Base-by-base conservation (phyloP, 2,797 vertebrate species). In the Erpetoichthys calabaricus region DNA sequence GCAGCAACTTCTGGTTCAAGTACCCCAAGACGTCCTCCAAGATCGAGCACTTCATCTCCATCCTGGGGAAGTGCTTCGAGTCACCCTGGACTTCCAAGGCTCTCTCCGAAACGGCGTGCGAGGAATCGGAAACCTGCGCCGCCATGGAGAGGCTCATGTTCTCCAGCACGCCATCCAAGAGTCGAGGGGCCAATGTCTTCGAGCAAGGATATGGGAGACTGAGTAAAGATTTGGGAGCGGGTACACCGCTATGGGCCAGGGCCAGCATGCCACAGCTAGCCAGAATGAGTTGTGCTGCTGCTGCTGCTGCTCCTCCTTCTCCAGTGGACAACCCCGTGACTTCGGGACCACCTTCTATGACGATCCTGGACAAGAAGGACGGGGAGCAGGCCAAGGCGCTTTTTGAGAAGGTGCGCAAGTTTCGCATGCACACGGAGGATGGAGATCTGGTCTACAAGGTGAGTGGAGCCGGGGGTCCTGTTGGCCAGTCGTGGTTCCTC, bases 1-100 rank as follows among this genome's bases (percentile, higher is more conserved):
- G 84, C 7, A 83, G 86, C 53, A 86, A 85, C 68, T 89, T 90
- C 73, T 91, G 87, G 88, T 83, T 90, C 63, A 83, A 85, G 65
- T 88, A 87, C 61, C 88, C 88, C 1, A 82, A 82, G 65, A 90
- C 87, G 1, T 87, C 86, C 0, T 81, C 88, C 49, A 83, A 84
- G 60, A 78, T 90, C 4, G 88, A 90, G 58, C 87, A 87, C 61
- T 91, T 91, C 66, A 67, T 89, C 50, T 67, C 81, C 59, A 79
- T 90, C 59, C 70, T 91, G 59, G 77, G 70, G 42, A 91, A 89
- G 68, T 91, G 88, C 56, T 85, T 84, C 2, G 88, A 90, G 67
- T 89, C 85, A 0, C 88, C 86, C 6, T 90, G 88, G 87, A 91
- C 87, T 0, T 86, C 86, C 49, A 86, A 80, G 47, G 81, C 84